Base-by-base conservation (phyloP, 2,888 invertebrate species). In the Spodoptera picta region DNA sequence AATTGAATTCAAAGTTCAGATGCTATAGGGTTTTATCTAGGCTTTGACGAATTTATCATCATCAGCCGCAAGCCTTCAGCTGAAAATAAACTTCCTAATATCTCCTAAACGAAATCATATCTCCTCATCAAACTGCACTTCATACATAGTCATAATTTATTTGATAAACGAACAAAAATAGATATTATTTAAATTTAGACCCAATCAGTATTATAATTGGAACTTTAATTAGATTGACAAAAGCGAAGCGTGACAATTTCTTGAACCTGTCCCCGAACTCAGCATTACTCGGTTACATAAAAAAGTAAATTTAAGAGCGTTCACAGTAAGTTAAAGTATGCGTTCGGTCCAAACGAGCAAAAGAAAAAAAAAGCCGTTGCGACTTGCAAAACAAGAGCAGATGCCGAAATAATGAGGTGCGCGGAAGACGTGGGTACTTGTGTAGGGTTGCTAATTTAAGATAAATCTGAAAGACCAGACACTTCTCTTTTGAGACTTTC, bases 351-450 rank as follows among this genome's bases (percentile, higher is more conserved):
- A 69, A 78, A 80, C 63, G 60, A 73, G 73, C 59, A 68, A 78
- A 80, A 59, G 60, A 73, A 71, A 72, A 79, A 75, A 70, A 73
- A 80, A 81, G 61, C 75, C 68, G 70, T 70, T 65, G 71, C 46
- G 47, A 65, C 73, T 85, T 78, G 83, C 83, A 75, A 87, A 91
- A 92, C 86, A 84, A 90, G 92, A 92, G 89, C 91, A 89, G 83
- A 91, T 92, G 88, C 89, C 90, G 77, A 83, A 86, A 88, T 92
- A 92, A 92, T 90, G 90, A 92, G 90, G 84, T 85, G 85, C 82
- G 72, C 83, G 81, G 85, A 84, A 87, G 84, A 86, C 83, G 80
- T 85, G 81, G 83, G 82, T 83, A 80, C 80, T 75, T 43, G 14
- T 7, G 0, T 31, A 72, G 71, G 71, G 71, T 31, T 73, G 51